A percentile compares a stretch with the other conserved stretches of the same genome.
Evolutionary conservation across 2,888 invertebrate species (phyloP).

Genomic region (Patella caerulea): DNA sequence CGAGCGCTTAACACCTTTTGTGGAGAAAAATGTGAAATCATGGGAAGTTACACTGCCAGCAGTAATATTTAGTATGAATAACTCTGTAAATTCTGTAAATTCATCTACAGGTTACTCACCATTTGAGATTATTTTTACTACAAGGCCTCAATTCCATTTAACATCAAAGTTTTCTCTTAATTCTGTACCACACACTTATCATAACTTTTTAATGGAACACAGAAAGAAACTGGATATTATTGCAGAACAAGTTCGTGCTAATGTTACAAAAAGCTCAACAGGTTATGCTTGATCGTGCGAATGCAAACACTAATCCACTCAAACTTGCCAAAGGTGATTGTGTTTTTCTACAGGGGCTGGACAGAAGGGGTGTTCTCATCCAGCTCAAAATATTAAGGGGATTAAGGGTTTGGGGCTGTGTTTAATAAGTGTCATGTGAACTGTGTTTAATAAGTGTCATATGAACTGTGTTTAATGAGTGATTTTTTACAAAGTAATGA

Average conservation of each 20-base stretch:
- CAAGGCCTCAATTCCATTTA: slow-evolving; percentile 27
- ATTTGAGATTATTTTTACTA: slow-evolving; percentile 20
- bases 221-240: background rate
- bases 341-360: slow-evolving; percentile 4
- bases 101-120: slow-evolving; percentile 21
- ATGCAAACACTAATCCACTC: background rate
- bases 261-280: background rate
- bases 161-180: no score
- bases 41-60: slow-evolving; percentile 30
- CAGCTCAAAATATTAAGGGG: no score
- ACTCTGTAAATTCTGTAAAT: slow-evolving; percentile 21
- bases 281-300: background rate
- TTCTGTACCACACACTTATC: no score
- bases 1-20: slow-evolving; percentile 29
- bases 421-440: no score
- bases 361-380: no score
- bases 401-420: no score
- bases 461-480: no score
- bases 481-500: no score
- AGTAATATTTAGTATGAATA: slow-evolving; percentile 30
- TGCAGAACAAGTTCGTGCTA: background rate
- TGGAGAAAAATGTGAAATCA: slow-evolving; percentile 10
- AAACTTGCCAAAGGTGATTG: slow-evolving; percentile 1
- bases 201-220: no score
- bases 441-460: no score